These are phyloP conservation scores for Cataglyphis livida DNA, from an alignment of 2,888 invertebrate genomes.

Conservation along the genomic window DNA sequence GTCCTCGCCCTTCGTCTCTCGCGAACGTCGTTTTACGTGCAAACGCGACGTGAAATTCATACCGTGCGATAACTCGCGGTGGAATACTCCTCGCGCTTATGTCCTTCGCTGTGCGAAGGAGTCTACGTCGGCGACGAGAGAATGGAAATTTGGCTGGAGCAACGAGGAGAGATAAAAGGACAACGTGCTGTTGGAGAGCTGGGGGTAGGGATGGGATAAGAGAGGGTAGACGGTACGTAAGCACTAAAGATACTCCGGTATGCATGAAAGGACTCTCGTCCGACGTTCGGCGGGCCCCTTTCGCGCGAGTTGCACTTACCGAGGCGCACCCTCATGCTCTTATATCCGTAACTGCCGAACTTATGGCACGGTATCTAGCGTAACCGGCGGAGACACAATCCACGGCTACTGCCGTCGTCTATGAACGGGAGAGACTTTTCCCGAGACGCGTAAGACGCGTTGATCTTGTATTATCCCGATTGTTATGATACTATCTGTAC, in stretches of 20 bases:
- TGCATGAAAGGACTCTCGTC: conserved; percentile 84
- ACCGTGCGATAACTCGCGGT: conserved; percentile 51
- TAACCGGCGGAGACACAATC: conserved; percentile 50
- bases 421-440: conserved; percentile 24
- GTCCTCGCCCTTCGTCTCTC: conserved; percentile 29
- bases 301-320: conserved; percentile 73
- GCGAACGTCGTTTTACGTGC: conserved; percentile 55
- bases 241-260: conserved; percentile 80
- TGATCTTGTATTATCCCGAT: conserved; percentile 23
- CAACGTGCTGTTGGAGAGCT: not conserved
- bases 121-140: not conserved
- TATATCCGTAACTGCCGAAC: conserved; percentile 83
- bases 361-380: conserved; percentile 71
- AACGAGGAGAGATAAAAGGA: conserved; percentile 34
- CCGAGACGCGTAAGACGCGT: not conserved
- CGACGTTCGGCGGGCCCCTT: conserved; percentile 67
- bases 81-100: conserved; percentile 18
- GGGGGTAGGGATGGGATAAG: not conserved
- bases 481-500: not conserved
- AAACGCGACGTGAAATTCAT: conserved; percentile 49
- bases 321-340: conserved; percentile 69
- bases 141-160: not conserved
- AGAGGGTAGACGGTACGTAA: conserved; percentile 10
- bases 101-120: conserved; percentile 14
- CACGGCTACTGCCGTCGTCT: conserved; percentile 44